Conservation (phyloP, 2,797 vertebrate genomes). For the Danio albolineatus region DNA sequence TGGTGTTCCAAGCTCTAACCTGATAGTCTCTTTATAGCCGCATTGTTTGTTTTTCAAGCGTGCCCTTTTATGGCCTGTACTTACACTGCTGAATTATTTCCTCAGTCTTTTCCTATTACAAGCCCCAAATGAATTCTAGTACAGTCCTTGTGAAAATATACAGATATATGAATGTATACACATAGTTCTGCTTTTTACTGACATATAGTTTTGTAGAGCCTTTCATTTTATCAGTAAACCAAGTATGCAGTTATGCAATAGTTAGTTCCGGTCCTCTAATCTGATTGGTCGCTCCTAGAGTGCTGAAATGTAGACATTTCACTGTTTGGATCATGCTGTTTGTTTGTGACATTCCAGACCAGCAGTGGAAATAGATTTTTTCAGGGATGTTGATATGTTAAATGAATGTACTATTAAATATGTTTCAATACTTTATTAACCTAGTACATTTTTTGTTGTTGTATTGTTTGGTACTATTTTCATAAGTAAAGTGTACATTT, state of each 20-base stretch:
- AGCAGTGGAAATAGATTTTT: too few relatives aligned
- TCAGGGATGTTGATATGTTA: too few relatives aligned
- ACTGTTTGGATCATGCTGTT: neutral
- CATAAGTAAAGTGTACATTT: too few relatives aligned
- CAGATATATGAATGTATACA: neutral
- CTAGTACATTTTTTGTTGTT: too few relatives aligned
- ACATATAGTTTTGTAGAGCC: neutral
- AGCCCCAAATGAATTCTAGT: slow-evolving; percentile 57
- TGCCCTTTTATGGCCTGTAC: slow-evolving; percentile 69
- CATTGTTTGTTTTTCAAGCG: slow-evolving; percentile 59
- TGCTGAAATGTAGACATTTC: neutral
- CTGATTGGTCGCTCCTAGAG: neutral
- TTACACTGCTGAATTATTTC: slow-evolving; percentile 45
- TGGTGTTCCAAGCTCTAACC: slow-evolving; percentile 1
- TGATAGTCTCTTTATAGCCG: slow-evolving; percentile 36
- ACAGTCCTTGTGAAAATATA: slow-evolving; percentile 6
- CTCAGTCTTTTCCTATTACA: slow-evolving; percentile 58
- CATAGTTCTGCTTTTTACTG: neutral
- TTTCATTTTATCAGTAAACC: neutral
- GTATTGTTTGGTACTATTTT: too few relatives aligned
- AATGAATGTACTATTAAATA: too few relatives aligned
- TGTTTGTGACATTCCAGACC: neutral
- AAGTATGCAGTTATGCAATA: neutral
- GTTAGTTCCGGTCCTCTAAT: neutral
- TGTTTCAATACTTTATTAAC: neutral